Evolutionary conservation across 2,113 vertebrate genomes (phyloP), one percentile per base, ranked within the genome.

Genomic region (Cettia cetti): DNA sequence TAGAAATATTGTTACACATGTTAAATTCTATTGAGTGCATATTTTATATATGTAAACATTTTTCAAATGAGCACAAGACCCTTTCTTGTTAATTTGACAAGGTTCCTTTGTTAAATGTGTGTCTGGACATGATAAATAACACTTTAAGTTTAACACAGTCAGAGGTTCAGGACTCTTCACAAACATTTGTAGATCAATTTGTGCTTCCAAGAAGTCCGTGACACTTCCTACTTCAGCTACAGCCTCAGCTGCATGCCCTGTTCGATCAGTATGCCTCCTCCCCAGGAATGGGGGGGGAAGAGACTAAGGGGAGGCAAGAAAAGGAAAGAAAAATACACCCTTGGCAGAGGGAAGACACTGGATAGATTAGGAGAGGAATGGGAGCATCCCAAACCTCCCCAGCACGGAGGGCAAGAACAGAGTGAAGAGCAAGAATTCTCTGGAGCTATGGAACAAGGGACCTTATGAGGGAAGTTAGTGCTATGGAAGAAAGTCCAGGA

Each of bases 361-460:
- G 11, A 18, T 40, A 10, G 15, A 6, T 35, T 28, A 27, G 49
- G n/a, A 69, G 26, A 53, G 10, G 35, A 87, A 74, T 0, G 3
- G 5, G 37, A 57, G 21, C 4, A 1, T 22, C 21, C 23, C 11
- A 66, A 27, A 33, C 13, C 30, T 66, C 12, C 31, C 28, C 2
- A 3, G 24, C 17, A 15, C 2, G 12, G n/a, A 53, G 19, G 5
- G 6, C 15, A 27, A 56, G 21, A 45, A 35, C 30, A 52, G 53
- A 77, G 15, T 6, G 27, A 49, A 64, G 33, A 69, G 24, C 18
- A 49, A 35, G 31, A 50, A 49, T 7, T 27, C 57, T 20, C 15
- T 7, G 8, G 17, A 40, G 3, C 6, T 44, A 7, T 8, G 9
- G 37, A 76, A 7, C 0, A 1, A 31, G 20, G 6, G 17, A 40